Conservation (phyloP, 2,797 vertebrate species). For the Adelosebastes latens region DNA sequence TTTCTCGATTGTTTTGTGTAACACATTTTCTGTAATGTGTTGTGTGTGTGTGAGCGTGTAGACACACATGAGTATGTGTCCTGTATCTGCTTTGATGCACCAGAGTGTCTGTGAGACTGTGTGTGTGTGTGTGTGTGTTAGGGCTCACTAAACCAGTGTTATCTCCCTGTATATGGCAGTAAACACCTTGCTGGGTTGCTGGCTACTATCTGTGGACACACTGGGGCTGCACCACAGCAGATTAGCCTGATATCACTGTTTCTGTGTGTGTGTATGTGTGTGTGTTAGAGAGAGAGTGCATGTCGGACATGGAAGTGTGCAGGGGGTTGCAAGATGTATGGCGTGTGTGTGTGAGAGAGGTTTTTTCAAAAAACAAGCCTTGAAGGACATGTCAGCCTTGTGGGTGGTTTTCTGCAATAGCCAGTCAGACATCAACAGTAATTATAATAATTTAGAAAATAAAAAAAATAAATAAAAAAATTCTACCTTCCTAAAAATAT, state of each 20-base stretch:
- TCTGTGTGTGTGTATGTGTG: not conserved
- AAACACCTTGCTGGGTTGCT: constrained; percentile 61
- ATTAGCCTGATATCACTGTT: constrained; percentile 37
- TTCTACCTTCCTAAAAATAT: not conserved
- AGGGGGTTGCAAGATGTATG: not conserved
- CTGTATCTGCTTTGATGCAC: too few species aligned
- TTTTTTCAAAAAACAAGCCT: too few species aligned
- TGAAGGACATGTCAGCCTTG: not conserved
- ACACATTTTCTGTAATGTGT: constrained; percentile 7
- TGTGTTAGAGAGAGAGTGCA: not conserved
- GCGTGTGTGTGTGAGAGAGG: not conserved
- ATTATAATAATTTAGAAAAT: not conserved
- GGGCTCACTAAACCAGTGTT: constrained; percentile 56
- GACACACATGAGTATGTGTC: not conserved
- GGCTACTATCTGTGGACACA: constrained; percentile 48
- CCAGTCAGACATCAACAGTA: not conserved
- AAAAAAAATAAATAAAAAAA: not conserved
- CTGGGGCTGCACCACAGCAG: constrained; percentile 35
- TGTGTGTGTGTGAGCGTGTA: not conserved
- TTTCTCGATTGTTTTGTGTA: constrained; percentile 25
- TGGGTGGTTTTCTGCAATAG: not conserved
- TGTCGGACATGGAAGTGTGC: constrained; percentile 17
- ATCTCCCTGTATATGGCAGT: constrained; percentile 56
- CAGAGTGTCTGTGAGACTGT: not conserved
- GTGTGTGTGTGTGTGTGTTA: constrained; percentile 14